A percentile compares a stretch with the other conserved stretches of the same genome.
Conservation (phyloP, 2,888 invertebrate species). For the Meghimatium bilineatum region DNA sequence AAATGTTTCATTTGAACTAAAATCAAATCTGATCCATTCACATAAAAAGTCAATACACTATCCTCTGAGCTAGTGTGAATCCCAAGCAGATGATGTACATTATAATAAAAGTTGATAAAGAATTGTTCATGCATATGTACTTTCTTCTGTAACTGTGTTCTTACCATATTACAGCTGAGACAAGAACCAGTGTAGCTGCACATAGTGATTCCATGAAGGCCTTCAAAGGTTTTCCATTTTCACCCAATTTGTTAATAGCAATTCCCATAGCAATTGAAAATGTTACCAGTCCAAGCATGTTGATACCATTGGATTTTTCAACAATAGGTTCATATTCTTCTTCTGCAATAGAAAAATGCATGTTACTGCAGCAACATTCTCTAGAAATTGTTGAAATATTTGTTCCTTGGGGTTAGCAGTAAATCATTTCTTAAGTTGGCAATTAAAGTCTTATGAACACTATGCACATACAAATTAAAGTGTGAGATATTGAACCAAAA, state of each 20-base stretch:
- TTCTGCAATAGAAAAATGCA: not conserved
- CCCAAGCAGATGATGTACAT: too few species aligned
- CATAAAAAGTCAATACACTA: too few species aligned
- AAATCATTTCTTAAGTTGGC: too few species aligned
- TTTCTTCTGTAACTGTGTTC: too few species aligned
- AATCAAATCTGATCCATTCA: too few species aligned
- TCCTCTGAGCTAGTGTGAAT: too few species aligned
- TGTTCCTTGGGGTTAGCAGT: not conserved
- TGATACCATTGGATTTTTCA: slow-evolving; percentile 71
- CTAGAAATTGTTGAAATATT: not conserved
- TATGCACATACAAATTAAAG: too few species aligned
- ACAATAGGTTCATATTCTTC: slow-evolving; percentile 35
- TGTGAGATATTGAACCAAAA: too few species aligned
- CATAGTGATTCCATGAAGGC: slow-evolving; percentile 90
- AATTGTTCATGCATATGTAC: too few species aligned
- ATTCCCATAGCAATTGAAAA: slow-evolving; percentile 86
- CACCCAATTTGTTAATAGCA: slow-evolving; percentile 90
- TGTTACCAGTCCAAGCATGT: slow-evolving; percentile 78
- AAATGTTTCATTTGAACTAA: too few species aligned
- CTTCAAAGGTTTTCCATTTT: slow-evolving; percentile 87
- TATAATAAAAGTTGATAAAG: too few species aligned
- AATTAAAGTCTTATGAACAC: too few species aligned
- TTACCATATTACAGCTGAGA: slow-evolving; percentile 96
- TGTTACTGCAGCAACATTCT: not conserved
- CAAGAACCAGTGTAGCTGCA: slow-evolving; percentile 96